Percentiles rank a stretch among this genome's conserved stretches.
These are phyloP conservation scores for Heliornis fulica DNA, from an alignment of 2,113 vertebrate species.

Conservation along the genomic window DNA sequence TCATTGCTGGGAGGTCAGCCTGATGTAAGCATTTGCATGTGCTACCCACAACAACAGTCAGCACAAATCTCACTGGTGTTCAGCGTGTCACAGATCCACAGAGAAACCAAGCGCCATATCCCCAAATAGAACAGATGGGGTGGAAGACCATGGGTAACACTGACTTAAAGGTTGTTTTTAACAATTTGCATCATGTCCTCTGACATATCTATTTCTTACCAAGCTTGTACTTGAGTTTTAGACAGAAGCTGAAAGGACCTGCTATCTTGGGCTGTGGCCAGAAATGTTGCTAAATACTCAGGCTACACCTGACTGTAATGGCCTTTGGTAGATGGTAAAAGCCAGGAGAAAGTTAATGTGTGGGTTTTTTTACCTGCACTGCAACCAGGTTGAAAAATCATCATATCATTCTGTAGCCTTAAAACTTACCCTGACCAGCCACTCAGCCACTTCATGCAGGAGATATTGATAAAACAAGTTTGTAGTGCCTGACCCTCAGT, in stretches of 20 bases:
- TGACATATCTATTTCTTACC: background rate
- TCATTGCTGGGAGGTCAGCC: background rate
- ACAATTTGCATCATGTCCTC: background rate
- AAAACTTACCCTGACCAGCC: background rate
- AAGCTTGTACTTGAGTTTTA: background rate
- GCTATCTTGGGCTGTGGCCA: background rate
- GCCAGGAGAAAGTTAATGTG: background rate
- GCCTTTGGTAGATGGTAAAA: background rate
- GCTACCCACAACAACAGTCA: background rate
- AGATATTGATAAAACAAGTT: background rate
- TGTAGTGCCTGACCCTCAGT: rapidly evolving
- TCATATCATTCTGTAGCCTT: background rate
- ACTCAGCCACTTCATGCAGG: background rate
- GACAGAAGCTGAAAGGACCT: background rate
- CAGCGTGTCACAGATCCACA: background rate
- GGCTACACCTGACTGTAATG: background rate
- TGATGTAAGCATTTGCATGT: background rate
- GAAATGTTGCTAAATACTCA: background rate
- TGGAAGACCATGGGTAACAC: background rate
- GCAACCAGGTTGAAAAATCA: background rate
- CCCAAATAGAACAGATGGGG: background rate
- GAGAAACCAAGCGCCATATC: background rate
- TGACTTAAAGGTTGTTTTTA: background rate
- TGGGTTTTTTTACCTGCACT: background rate
- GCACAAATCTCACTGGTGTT: background rate